Percentiles rank a stretch among this genome's conserved stretches.
Evolutionary conservation across 1,140 invertebrate species (phyloP).

Genomic region (Anoplolepis gracilipes): DNA sequence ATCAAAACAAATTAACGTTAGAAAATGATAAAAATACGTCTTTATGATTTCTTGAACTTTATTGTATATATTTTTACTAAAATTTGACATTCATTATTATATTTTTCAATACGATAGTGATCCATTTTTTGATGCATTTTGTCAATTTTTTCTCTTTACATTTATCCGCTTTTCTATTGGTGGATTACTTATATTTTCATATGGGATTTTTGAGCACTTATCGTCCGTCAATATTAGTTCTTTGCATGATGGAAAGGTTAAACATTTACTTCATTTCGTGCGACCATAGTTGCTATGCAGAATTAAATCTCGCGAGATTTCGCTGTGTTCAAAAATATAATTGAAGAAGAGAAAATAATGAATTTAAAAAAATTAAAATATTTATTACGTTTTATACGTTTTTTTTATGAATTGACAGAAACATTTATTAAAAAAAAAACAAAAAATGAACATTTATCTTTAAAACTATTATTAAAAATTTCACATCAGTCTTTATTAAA

Average conservation of each 20-base stretch:
- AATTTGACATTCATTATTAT: background rate
- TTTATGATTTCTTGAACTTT: background rate
- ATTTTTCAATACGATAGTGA: background rate
- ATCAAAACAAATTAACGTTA: background rate
- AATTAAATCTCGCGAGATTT: constrained; percentile 8
- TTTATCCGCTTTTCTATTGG: background rate
- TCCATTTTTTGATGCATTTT: background rate
- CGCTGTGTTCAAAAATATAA: constrained; percentile 14
- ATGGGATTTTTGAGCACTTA: constrained; percentile 29
- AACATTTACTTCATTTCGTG: constrained; percentile 55
- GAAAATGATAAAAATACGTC: background rate
- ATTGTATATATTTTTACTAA: background rate
- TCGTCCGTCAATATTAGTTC: constrained; percentile 30
- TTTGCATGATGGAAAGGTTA: constrained; percentile 51
- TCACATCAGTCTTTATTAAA: background rate
- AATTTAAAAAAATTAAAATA: constrained; percentile 1
- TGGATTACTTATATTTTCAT: constrained; percentile 14
- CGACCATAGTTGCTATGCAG: background rate
- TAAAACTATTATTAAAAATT: background rate
- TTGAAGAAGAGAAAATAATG: background rate
- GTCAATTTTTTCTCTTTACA: background rate
- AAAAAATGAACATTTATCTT: background rate
- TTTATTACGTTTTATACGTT: background rate
- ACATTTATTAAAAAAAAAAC: background rate
- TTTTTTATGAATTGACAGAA: background rate